phyloP scores from a whole-genome alignment of 37 sponge, comb jelly and placozoan genomes.

The Aphrocallistes beatrix region DNA sequence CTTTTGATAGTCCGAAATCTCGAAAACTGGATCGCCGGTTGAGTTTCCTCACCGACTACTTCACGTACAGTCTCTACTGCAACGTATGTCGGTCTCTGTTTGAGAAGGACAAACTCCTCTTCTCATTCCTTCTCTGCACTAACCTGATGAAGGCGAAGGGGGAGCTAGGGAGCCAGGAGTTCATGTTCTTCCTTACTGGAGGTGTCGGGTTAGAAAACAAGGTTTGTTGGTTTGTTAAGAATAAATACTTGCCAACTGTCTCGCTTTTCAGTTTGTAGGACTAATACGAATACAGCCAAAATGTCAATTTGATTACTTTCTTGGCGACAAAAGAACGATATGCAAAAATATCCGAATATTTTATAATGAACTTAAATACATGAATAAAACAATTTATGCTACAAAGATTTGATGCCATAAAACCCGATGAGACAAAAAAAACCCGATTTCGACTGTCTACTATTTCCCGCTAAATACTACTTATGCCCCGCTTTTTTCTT shows the following conservation, averaged over 20 bases:
- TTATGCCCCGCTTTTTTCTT: too few species aligned
- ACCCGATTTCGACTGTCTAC: too few species aligned
- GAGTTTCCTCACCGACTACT: conserved; percentile 89
- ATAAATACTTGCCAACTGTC: background rate
- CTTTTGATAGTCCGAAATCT: conserved; percentile 66
- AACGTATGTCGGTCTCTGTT: conserved; percentile 97
- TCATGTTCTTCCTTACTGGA: conserved; percentile 98
- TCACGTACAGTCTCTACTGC: conserved; percentile 96
- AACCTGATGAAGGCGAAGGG: conserved; percentile 82
- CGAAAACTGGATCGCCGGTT: conserved; percentile 84
- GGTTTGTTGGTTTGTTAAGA: background rate
- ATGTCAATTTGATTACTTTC: too few species aligned
- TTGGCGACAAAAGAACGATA: too few species aligned
- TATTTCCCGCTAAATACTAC: too few species aligned
- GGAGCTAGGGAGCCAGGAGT: conserved; percentile 60
- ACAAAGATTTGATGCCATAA: too few species aligned
- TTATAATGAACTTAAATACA: too few species aligned
- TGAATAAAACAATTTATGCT: too few species aligned
- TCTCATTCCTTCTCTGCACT: conserved; percentile 94
- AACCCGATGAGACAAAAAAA: too few species aligned
- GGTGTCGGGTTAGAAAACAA: conserved; percentile 97
- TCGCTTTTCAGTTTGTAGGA: background rate
- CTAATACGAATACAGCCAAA: too few species aligned
- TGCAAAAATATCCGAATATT: too few species aligned
- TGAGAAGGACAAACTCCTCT: conserved; percentile 98